These are phyloP conservation scores for Dexiosoma caninum DNA, from an alignment of 2,888 invertebrate species.

Conservation along the genomic window DNA sequence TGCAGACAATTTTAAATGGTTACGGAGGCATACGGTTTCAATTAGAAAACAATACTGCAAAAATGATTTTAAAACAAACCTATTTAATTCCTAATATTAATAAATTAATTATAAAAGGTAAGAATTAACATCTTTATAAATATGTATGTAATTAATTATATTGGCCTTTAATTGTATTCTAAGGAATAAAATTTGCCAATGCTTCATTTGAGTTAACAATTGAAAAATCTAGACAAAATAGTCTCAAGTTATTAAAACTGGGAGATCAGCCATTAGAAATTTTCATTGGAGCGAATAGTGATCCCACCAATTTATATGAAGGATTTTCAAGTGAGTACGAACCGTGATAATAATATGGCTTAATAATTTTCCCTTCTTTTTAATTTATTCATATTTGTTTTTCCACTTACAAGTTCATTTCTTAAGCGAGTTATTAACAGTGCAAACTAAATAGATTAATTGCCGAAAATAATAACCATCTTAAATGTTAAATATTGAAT, in stretches of 20 bases:
- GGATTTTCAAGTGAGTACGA: constrained; percentile 66
- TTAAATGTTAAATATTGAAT: constrained; percentile 14
- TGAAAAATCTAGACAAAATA: constrained; percentile 10
- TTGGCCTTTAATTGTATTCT: background rate
- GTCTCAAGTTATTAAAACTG: constrained; percentile 49
- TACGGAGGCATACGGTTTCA: constrained; percentile 80
- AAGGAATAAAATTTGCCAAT: constrained; percentile 70
- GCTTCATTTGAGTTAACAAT: constrained; percentile 66
- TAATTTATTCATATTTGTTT: constrained; percentile 13
- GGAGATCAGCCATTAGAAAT: constrained; percentile 54
- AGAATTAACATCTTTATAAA: background rate
- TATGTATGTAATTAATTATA: background rate
- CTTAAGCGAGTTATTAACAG: constrained; percentile 26
- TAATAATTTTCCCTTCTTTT: constrained; percentile 9
- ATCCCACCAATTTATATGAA: constrained; percentile 30
- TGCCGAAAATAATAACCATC: background rate
- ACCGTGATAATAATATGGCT: background rate
- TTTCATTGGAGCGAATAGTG: constrained; percentile 1
- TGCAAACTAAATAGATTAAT: constrained; percentile 40
- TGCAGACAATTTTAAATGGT: constrained; percentile 81
- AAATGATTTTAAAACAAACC: constrained; percentile 55
- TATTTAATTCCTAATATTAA: constrained; percentile 41
- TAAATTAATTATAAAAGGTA: constrained; percentile 62
- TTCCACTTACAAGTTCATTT: constrained; percentile 58
- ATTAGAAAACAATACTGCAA: constrained; percentile 66